Evolutionary conservation across 2,888 invertebrate species (phyloP).

Genomic region (Smittia aterrima): DNA sequence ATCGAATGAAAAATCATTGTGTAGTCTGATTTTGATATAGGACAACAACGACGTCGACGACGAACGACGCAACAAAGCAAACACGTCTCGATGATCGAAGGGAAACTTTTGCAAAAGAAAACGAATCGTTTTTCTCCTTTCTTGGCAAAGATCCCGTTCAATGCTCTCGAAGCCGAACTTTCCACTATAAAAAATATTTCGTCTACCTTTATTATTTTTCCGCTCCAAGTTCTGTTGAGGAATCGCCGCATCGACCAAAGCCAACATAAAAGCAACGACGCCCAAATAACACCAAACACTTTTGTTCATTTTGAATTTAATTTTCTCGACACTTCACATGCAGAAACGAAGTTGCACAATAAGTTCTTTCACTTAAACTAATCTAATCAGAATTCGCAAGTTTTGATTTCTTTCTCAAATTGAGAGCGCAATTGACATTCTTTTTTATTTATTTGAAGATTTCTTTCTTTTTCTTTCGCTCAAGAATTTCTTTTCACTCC

Average conservation of each 20-base stretch:
- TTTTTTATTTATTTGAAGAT: not conserved
- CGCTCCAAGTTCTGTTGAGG: conserved; percentile 25
- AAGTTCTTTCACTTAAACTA: not conserved
- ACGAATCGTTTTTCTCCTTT: no score
- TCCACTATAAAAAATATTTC: not conserved
- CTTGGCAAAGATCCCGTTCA: not conserved
- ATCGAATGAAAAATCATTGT: not conserved
- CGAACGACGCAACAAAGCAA: not conserved
- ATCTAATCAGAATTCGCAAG: not conserved
- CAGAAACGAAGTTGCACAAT: conserved; percentile 23
- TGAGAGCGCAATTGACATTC: not conserved
- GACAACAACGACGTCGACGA: no score
- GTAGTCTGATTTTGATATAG: not conserved
- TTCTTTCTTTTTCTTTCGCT: not conserved
- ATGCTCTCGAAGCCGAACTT: not conserved
- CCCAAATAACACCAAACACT: not conserved
- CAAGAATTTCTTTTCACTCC: not conserved
- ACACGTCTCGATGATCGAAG: not conserved
- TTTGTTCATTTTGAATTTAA: conserved; percentile 28
- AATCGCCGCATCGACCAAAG: conserved; percentile 26
- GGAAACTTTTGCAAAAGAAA: not conserved
- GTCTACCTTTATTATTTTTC: conserved; percentile 14
- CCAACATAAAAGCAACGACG: not conserved
- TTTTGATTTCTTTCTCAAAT: not conserved
- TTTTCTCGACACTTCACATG: not conserved